A percentile compares a stretch with the other conserved stretches of the same genome.
phyloP scores from a whole-genome alignment of 1,140 invertebrate species.

The Chelonus insularis region DNA sequence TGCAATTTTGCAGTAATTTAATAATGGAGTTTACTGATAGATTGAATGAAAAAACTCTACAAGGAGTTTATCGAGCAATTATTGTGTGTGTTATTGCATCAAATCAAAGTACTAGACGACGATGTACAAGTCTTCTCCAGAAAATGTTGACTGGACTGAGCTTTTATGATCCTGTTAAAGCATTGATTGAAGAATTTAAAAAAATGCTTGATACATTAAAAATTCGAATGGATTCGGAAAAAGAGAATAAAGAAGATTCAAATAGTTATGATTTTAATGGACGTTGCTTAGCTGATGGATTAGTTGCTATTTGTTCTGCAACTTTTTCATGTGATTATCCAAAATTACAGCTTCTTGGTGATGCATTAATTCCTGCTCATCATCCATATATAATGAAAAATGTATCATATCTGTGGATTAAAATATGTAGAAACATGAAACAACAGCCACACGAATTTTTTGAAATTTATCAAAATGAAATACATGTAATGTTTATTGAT shows the following conservation, averaged over 20 bases:
- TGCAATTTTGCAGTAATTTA: constrained; percentile 68
- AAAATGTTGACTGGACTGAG: constrained; percentile 46
- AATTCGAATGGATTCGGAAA: constrained; percentile 54
- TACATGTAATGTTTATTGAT: constrained; percentile 66
- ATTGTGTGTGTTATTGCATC: constrained; percentile 65
- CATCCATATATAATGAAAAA: constrained; percentile 66
- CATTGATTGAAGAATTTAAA: constrained; percentile 66
- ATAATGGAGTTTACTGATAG: constrained; percentile 65
- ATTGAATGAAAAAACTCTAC: constrained; percentile 61
- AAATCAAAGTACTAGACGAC: constrained; percentile 45
- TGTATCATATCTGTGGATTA: constrained; percentile 65
- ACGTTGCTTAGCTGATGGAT: constrained; percentile 50
- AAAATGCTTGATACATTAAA: constrained; percentile 64
- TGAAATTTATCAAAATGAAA: constrained; percentile 58
- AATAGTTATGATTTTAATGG: constrained; percentile 42
- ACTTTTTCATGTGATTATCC: constrained; percentile 46
- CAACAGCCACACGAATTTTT: constrained; percentile 64
- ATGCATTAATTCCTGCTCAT: constrained; percentile 69
- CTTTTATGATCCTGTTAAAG: constrained; percentile 53
- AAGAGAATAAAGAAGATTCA: constrained; percentile 48
- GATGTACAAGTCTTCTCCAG: constrained; percentile 46
- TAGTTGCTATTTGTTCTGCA: constrained; percentile 51
- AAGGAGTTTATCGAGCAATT: constrained; percentile 65
- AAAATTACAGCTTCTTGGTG: constrained; percentile 47
- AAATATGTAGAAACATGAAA: constrained; percentile 63